These are phyloP conservation scores for Pimpla rufipes DNA, from an alignment of 2,888 invertebrate species.

Conservation along the genomic window DNA sequence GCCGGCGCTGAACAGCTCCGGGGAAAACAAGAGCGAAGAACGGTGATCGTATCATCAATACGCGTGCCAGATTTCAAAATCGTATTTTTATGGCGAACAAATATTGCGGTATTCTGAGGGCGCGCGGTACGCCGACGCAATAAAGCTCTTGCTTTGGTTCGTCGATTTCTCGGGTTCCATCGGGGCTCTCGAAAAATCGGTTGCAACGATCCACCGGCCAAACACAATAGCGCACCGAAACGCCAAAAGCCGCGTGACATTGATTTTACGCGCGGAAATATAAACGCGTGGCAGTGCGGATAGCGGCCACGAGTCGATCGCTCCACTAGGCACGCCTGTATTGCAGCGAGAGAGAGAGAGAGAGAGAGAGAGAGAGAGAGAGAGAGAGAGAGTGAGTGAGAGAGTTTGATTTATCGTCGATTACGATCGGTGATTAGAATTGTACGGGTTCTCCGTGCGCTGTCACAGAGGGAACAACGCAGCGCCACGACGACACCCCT, in stretches of 20 bases:
- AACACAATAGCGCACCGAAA: slow-evolving; percentile 56
- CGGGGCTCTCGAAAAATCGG: slow-evolving; percentile 19
- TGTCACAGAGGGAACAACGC: slow-evolving; percentile 64
- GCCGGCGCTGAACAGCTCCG: not conserved
- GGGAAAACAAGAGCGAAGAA: slow-evolving; percentile 31
- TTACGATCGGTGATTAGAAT: slow-evolving; percentile 81
- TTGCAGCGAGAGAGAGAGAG: slow-evolving; percentile 51
- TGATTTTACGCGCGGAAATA: slow-evolving; percentile 75
- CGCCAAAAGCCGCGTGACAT: slow-evolving; percentile 70
- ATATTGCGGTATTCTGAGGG: slow-evolving; percentile 40
- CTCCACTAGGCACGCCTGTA: slow-evolving; percentile 40
- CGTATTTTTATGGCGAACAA: slow-evolving; percentile 58
- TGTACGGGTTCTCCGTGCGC: slow-evolving; percentile 72
- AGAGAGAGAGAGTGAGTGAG: slow-evolving; percentile 64
- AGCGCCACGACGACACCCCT: slow-evolving; percentile 57
- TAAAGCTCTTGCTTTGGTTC: slow-evolving; percentile 39
- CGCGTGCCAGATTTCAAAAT: slow-evolving; percentile 54
- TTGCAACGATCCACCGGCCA: slow-evolving; percentile 12
- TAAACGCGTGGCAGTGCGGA: slow-evolving; percentile 67
- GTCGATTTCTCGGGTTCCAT: slow-evolving; percentile 28
- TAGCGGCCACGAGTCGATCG: slow-evolving; percentile 39
- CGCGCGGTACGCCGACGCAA: slow-evolving; percentile 17
- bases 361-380: slow-evolving; percentile 44
- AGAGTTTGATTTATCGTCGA: slow-evolving; percentile 82
- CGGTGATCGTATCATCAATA: slow-evolving; percentile 53